Evolutionary conservation across 2,797 vertebrate species (phyloP).

Genomic region (Enteromius trimaculatus): DNA sequence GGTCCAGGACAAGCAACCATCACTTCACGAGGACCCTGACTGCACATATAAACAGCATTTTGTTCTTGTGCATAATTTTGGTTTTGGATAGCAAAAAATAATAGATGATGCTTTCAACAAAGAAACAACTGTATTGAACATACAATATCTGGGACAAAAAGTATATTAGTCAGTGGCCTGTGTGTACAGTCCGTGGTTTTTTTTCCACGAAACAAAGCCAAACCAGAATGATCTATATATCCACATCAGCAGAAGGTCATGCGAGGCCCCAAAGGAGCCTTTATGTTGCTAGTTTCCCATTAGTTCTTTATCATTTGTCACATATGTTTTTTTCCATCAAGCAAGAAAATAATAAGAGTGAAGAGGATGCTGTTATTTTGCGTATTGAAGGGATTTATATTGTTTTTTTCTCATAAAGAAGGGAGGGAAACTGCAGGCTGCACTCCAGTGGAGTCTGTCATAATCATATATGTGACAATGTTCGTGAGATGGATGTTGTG

Average conservation of each 20-base stretch:
- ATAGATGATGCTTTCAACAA: slow-evolving; percentile 20
- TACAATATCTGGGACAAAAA: slow-evolving; percentile 6
- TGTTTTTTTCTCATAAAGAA: slow-evolving; percentile 21
- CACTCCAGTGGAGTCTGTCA: slow-evolving; percentile 18
- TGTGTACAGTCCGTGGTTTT: slow-evolving; percentile 4
- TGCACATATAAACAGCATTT: slow-evolving; percentile 1
- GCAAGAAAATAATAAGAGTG: slow-evolving; percentile 18
- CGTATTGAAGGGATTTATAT: slow-evolving; percentile 22
- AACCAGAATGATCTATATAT: slow-evolving; percentile 50
- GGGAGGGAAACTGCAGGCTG: slow-evolving; percentile 7
- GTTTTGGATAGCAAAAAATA: not conserved
- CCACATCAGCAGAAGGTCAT: slow-evolving; percentile 34
- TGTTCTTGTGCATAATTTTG: slow-evolving; percentile 9
- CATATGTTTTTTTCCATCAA: slow-evolving; percentile 16
- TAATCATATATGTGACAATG: slow-evolving; percentile 24
- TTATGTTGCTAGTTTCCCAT: slow-evolving; percentile 23
- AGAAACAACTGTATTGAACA: not conserved
- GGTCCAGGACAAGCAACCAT: not conserved
- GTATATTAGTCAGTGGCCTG: not conserved
- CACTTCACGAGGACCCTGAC: not conserved
- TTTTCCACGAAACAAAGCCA: slow-evolving; percentile 37
- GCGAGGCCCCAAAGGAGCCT: slow-evolving; percentile 25
- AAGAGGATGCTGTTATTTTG: slow-evolving; percentile 20
- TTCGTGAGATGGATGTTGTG: slow-evolving; percentile 34
- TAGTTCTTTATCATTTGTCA: slow-evolving; percentile 32